Conservation (phyloP, 2,113 vertebrate genomes). For the Miniopterus natalensis region DNA sequence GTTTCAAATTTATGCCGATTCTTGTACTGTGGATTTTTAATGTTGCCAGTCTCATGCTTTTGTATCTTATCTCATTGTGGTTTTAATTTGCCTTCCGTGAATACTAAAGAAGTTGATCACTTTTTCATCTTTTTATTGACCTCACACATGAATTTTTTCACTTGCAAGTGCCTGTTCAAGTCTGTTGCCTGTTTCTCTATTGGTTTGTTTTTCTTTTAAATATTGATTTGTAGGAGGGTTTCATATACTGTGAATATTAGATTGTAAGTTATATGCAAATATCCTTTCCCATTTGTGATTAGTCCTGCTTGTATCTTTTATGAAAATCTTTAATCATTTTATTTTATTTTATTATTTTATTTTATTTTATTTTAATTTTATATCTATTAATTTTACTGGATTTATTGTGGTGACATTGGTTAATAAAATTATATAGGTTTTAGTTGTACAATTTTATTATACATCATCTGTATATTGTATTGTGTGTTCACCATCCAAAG, state of each 20-base stretch:
- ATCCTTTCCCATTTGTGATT: neutral
- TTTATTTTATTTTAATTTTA: neutral
- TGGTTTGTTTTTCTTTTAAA: constrained; percentile 19
- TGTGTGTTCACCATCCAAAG: neutral
- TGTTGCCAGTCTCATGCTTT: neutral
- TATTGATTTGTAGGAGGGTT: neutral
- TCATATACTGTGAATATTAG: neutral
- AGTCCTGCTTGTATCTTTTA: neutral
- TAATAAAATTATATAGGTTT: neutral
- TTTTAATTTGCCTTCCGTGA: neutral
- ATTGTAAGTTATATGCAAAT: neutral
- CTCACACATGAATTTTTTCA: neutral
- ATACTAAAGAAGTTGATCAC: neutral
- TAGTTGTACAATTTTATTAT: neutral
- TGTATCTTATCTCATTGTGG: neutral
- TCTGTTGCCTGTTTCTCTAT: neutral
- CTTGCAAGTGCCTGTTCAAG: neutral
- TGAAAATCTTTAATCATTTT: neutral
- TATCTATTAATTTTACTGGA: neutral
- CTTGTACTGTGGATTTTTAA: neutral
- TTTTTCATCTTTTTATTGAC: neutral
- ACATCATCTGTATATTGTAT: neutral
- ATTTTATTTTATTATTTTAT: neutral
- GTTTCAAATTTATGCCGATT: neutral
- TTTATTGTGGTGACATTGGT: neutral